Evolutionary conservation across 2,797 vertebrate genomes (phyloP).

Genomic region (Acropternis orthonyx): DNA sequence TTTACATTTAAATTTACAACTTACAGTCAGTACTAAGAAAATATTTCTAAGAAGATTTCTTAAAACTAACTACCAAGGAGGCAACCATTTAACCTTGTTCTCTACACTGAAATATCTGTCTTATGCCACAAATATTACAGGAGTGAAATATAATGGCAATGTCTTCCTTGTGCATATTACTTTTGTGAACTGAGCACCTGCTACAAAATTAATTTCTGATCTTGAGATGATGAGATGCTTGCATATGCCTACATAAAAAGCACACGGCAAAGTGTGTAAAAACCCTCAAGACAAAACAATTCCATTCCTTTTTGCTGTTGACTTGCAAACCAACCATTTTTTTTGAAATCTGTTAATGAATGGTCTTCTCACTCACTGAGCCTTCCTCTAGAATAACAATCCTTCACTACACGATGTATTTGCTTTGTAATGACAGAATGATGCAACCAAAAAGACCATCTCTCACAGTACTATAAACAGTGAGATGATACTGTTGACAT

Average conservation of each 20-base stretch:
- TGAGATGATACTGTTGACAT: background rate
- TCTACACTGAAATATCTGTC: background rate
- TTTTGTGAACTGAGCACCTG: background rate
- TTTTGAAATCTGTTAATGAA: background rate
- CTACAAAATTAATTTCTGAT: background rate
- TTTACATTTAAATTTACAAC: background rate
- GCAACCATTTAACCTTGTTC: background rate
- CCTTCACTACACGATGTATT: background rate
- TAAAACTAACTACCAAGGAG: background rate
- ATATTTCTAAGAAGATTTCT: background rate
- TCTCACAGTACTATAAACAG: background rate
- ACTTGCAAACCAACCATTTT: background rate
- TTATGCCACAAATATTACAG: background rate
- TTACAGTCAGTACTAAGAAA: background rate
- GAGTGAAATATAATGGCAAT: background rate
- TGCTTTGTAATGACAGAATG: background rate
- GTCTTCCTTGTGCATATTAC: background rate
- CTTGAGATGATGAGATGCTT: background rate
- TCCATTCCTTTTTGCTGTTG: background rate
- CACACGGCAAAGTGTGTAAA: background rate
- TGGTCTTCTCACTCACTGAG: background rate
- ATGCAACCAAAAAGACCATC: background rate
- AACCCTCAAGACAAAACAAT: background rate
- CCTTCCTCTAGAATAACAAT: background rate
- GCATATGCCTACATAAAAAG: background rate